Evolutionary conservation across 2,113 vertebrate genomes (phyloP), one percentile per base, ranked within the genome.

Genomic region (Tenrec ecaudatus): DNA sequence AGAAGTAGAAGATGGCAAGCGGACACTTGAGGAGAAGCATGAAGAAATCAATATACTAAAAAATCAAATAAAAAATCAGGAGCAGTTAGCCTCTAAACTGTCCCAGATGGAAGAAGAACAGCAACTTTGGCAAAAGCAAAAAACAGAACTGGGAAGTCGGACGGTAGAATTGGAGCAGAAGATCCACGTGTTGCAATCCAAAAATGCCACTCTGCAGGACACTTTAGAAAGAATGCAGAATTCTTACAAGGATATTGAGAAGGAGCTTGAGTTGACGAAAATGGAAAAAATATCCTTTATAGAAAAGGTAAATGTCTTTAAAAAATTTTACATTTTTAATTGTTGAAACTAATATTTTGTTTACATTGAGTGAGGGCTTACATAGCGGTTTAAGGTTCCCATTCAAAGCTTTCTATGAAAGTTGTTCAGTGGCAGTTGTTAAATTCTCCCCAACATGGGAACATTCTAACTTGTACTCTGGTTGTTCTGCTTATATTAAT

Each of bases 271-370:
- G 58, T 88, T 86, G 84, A 84, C 95, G 10, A 89, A 91, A 69
- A 27, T 27, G 79, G 97, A 98, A 88, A 98, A 98, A 27, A 43
- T 7, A 0, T 81, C 94, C 40, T 97, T 98, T 57, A 89, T 77
- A 89, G 38, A 97, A 96, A 97, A 98, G 97, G 98, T 98, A 98
- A 97, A 95, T 94, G 68, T 4, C 75, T 60, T 66, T n/a, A n/a
- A 31, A 36, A 25, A 15, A 10, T 4, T 89, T 95, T 95, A 82
- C 3, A 0, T 60, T 73, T 86, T 17, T n/a, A n/a, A 31, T 69
- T n/a, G 2, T 68, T 69, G 31, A 16, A n/a, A n/a, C 17, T 20
- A 71, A 33, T 20, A 71, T 33, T 71, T 71, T 16, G 14, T 16
- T 71, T 53, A 10, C 16, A 6, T 31, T 33, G 69, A 71, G 33